Evolutionary conservation across 2,113 vertebrate species (phyloP).

Genomic region (Sapajus apella): DNA sequence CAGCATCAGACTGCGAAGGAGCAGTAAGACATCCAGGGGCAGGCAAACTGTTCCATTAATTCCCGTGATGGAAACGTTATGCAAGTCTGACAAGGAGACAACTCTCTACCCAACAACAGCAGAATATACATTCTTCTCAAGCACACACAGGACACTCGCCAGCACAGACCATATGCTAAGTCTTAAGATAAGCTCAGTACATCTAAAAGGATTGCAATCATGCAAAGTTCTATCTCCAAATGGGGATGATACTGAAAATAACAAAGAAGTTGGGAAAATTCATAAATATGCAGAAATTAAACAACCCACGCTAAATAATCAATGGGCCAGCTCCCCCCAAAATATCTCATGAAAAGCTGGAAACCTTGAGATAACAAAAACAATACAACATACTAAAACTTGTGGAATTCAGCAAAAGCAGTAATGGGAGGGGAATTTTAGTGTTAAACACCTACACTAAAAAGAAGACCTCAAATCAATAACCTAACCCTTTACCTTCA

Average conservation of each 20-base stretch:
- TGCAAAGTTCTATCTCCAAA: not conserved
- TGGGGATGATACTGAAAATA: not conserved
- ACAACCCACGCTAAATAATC: not conserved
- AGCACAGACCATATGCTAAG: not conserved
- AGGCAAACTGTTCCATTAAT: not conserved
- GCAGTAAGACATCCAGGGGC: rapidly evolving
- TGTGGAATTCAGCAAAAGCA: not conserved
- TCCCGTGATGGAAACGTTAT: not conserved
- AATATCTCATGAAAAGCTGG: not conserved
- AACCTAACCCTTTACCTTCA: not conserved
- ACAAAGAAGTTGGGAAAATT: not conserved
- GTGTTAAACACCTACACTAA: not conserved
- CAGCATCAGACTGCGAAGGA: not conserved
- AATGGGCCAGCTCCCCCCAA: not conserved
- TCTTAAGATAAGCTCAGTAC: not conserved
- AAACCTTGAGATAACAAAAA: not conserved
- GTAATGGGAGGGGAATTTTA: not conserved
- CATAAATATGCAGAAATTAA: not conserved
- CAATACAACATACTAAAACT: not conserved
- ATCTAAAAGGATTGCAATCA: not conserved
- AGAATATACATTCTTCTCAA: not conserved
- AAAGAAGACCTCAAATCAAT: not conserved
- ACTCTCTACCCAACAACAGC: not conserved
- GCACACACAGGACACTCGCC: not conserved
- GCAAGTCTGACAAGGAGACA: not conserved